Evolutionary conservation across 2,113 vertebrate genomes (phyloP).

Genomic region (Neotoma lepida): DNA sequence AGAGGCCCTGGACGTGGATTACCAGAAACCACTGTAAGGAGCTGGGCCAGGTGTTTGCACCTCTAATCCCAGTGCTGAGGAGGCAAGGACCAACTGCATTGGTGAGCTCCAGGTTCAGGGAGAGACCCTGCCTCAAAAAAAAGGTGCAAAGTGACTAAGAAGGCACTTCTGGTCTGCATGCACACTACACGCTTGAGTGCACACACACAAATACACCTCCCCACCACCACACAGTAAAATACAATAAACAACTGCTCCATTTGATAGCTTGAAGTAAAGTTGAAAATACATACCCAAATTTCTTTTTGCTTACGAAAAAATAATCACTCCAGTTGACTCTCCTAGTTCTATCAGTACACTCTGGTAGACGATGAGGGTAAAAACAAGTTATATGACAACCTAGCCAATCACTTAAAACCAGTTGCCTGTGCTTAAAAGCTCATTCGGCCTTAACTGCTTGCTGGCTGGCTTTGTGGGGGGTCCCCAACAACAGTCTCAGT

Average conservation of each 20-base stretch:
- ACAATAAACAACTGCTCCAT: neutral
- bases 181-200: neutral
- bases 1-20: neutral
- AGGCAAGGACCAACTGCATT: neutral
- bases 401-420: neutral
- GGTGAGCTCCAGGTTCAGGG: neutral
- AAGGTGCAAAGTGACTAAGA: neutral
- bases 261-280: neutral
- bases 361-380: neutral
- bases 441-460: neutral
- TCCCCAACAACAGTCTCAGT: neutral
- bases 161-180: neutral
- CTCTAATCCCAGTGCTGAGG: neutral
- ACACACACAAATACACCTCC: neutral
- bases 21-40: neutral
- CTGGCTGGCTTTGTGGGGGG: neutral
- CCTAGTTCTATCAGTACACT: neutral
- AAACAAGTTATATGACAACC: neutral
- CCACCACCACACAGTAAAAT: neutral
- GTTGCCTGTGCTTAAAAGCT: neutral
- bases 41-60: neutral
- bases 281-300: neutral
- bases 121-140: neutral
- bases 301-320: slow-evolving; percentile 14
- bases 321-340: neutral